These are phyloP conservation scores for Zonitis immaculata DNA, from an alignment of 2,888 invertebrate species.

Conservation along the genomic window DNA sequence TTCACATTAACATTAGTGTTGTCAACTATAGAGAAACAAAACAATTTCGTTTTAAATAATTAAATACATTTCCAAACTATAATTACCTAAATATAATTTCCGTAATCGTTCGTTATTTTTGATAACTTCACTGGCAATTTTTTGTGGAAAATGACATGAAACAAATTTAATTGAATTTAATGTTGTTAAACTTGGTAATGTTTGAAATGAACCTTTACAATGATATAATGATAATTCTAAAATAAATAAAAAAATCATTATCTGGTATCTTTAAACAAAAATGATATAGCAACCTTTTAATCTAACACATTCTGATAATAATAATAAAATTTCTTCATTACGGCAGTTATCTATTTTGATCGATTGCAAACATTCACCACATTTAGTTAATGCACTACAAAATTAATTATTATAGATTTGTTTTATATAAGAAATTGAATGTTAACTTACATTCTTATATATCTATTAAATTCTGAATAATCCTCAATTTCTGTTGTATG, in stretches of 20 bases:
- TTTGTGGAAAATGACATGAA: slow-evolving; percentile 32
- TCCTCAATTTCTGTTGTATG: slow-evolving; percentile 26
- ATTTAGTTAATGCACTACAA: slow-evolving; percentile 32
- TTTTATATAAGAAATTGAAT: no score
- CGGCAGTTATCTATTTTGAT: slow-evolving; percentile 33
- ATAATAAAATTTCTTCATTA: slow-evolving; percentile 29
- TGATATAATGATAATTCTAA: slow-evolving; percentile 29
- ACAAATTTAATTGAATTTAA: slow-evolving; percentile 28
- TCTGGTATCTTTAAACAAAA: no score
- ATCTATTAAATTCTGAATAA: slow-evolving; percentile 31
- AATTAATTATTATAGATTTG: no score
- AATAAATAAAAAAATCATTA: no score
- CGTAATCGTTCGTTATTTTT: slow-evolving; percentile 30
- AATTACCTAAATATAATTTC: slow-evolving; percentile 31
- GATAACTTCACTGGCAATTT: slow-evolving; percentile 30
- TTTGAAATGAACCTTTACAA: slow-evolving; percentile 34
- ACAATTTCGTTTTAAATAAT: no score
- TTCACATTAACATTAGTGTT: slow-evolving; percentile 35
- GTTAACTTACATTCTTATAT: slow-evolving; percentile 29
- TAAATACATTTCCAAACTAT: no score
- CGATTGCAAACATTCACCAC: slow-evolving; percentile 29
- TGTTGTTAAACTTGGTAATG: slow-evolving; percentile 25
- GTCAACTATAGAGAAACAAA: slow-evolving; percentile 26
- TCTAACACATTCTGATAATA: slow-evolving; percentile 32
- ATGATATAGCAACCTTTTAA: slow-evolving; percentile 30